phyloP scores from a whole-genome alignment of 1,140 invertebrate species.

The Maconellicoccus hirsutus region DNA sequence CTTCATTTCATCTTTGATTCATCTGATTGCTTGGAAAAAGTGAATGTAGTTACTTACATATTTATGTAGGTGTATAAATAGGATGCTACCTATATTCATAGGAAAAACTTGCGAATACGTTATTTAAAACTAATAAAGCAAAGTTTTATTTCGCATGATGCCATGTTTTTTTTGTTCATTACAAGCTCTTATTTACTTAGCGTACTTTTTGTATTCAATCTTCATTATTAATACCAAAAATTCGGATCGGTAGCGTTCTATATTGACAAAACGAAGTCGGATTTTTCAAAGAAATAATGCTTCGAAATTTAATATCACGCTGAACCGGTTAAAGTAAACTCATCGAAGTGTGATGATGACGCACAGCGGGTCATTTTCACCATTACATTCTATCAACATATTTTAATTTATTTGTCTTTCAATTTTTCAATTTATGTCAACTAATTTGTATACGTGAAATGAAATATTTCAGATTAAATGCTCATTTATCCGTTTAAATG shows the following conservation, averaged over 20 bases:
- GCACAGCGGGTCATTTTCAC: not conserved
- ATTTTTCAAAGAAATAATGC: not conserved
- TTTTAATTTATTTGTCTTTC: not conserved
- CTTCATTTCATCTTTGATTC: too few species aligned
- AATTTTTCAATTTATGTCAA: not conserved
- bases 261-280: not conserved
- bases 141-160: not conserved
- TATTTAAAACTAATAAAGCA: too few species aligned
- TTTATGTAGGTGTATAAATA: too few species aligned
- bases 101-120: too few species aligned
- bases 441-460: not conserved
- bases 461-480: too few species aligned
- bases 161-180: not conserved
- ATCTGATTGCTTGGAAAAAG: too few species aligned
- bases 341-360: constrained; percentile 1
- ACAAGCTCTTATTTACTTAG: too few species aligned
- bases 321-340: not conserved
- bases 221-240: not conserved
- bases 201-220: too few species aligned
- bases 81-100: too few species aligned
- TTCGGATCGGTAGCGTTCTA: not conserved
- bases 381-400: not conserved
- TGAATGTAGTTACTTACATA: too few species aligned
- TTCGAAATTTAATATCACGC: not conserved
- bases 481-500: too few species aligned